A percentile compares a stretch with the other conserved stretches of the same genome.
Conservation (phyloP, 2,113 vertebrate genomes). For the Pseudonaja textilis region DNA sequence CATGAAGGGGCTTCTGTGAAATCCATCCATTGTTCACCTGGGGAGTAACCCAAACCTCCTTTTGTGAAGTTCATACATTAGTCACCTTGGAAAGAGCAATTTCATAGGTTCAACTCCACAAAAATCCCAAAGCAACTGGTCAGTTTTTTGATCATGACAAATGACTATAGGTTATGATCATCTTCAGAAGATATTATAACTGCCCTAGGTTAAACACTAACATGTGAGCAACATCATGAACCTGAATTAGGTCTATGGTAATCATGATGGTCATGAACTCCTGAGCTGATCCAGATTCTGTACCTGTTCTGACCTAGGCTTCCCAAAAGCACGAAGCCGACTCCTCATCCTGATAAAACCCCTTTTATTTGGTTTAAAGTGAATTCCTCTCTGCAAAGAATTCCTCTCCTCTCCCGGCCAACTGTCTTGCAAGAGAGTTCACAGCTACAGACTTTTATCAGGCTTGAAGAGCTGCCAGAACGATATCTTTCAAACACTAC, state of each 20-base stretch:
- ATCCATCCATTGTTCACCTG: background rate
- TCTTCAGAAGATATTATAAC: background rate
- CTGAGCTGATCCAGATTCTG: background rate
- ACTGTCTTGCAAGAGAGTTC: too few relatives aligned
- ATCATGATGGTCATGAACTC: background rate
- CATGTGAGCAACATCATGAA: background rate
- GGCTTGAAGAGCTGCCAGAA: too few relatives aligned
- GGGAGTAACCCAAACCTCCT: background rate
- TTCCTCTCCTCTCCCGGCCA: too few relatives aligned
- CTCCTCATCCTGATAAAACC: too few relatives aligned
- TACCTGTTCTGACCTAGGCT: too few relatives aligned
- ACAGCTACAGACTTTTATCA: too few relatives aligned
- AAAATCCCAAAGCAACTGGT: background rate
- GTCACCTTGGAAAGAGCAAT: background rate
- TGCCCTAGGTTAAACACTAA: background rate
- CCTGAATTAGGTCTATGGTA: background rate
- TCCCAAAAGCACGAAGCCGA: too few relatives aligned
- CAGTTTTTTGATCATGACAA: background rate
- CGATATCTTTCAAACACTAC: too few relatives aligned
- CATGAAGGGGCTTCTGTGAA: background rate
- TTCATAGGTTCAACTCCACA: background rate
- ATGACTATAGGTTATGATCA: background rate
- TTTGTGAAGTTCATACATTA: background rate
- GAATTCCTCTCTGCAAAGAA: too few relatives aligned
- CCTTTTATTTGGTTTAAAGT: too few relatives aligned